Conservation (phyloP, 1,140 invertebrate genomes). For the Trachymyrmex cornetzi region DNA sequence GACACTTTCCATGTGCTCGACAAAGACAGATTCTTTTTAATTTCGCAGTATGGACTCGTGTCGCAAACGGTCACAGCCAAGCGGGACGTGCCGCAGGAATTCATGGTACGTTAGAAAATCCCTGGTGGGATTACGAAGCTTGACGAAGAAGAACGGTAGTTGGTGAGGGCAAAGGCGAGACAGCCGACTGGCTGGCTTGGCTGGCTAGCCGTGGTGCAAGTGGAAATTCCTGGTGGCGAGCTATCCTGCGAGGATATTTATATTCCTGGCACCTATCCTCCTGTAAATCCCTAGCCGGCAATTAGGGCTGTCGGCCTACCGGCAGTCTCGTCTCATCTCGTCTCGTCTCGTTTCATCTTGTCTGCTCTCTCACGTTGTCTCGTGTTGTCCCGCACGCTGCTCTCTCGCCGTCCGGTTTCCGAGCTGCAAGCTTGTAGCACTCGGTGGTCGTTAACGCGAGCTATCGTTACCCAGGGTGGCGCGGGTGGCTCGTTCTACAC, state of each 20-base stretch:
- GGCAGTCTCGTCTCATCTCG: conserved; percentile 62
- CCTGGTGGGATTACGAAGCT: conserved; percentile 63
- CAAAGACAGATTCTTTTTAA: conserved; percentile 58
- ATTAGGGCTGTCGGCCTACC: conserved; percentile 80
- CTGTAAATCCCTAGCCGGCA: conserved; percentile 81
- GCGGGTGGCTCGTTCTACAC: conserved; percentile 55
- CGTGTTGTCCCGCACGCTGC: conserved; percentile 67
- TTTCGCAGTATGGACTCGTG: conserved; percentile 24
- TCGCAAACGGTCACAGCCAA: conserved; percentile 44
- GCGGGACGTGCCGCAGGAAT: conserved; percentile 52
- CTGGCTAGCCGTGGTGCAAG: conserved; percentile 13
- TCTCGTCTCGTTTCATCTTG: conserved; percentile 77
- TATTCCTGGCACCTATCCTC: conserved; percentile 78
- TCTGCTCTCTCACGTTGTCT: conserved; percentile 80
- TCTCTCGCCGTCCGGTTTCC: conserved; percentile 64
- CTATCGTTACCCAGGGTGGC: conserved; percentile 70
- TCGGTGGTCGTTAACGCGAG: conserved; percentile 81
- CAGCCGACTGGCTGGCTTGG: conserved; percentile 10
- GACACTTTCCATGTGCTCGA: conserved; percentile 17
- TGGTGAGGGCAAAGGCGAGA: conserved; percentile 42
- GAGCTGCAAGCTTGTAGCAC: conserved; percentile 71
- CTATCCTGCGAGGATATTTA: conserved; percentile 77
- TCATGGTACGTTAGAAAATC: conserved; percentile 68
- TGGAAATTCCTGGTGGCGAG: conserved; percentile 59
- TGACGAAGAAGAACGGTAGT: conserved; percentile 60